Evolutionary conservation across 2,797 vertebrate species (phyloP), one percentile per base, ranked within the genome.

Genomic region (Trachurus trachurus): DNA sequence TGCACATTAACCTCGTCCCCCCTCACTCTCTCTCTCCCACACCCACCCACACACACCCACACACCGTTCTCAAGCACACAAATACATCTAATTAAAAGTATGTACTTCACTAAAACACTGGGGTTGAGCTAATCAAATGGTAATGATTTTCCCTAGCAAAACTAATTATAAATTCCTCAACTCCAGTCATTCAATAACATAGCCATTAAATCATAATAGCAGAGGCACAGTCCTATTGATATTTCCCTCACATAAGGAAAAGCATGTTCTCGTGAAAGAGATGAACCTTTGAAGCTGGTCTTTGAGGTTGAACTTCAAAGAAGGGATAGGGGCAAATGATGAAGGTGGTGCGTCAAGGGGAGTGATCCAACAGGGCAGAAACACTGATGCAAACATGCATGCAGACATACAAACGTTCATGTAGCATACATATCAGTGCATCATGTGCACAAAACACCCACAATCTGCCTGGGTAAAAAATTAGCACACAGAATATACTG

Each of bases 281-380:
- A 80, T 66, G 77, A 74, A 61, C 78, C 93, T 94, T 94, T 95
- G 92, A 95, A 92, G 93, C 84, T 39, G 57, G 39, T 83, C 90
- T 94, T 93, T 93, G 89, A 94, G 92, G 89, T 74, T 58, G 34
- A 68, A 83, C 91, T 91, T 94, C 91, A 94, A 94, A 94, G 90
- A 75, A 26, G 62, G 22, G 12, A 63, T 60, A 6, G 76, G 54
- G 60, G 72, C 75, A 84, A 85, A 76, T 87, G 86, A 82, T 77
- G 69, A 72, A 74, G 83, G 81, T 85, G 74, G 66, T 53, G 70
- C 63, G 71, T 42, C 58, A 81, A 76, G 49, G 70, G 54, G 45
- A 83, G 58, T 11, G 47, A 61, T 71, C 74, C 74, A 76, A 66
- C 50, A 1, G 22, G 39, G 52, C 44, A 5, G 42, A 68, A 66